Percentiles rank a stretch among this genome's conserved stretches.
Evolutionary conservation across 2,113 vertebrate species (phyloP).

Genomic region (Empidonax traillii): DNA sequence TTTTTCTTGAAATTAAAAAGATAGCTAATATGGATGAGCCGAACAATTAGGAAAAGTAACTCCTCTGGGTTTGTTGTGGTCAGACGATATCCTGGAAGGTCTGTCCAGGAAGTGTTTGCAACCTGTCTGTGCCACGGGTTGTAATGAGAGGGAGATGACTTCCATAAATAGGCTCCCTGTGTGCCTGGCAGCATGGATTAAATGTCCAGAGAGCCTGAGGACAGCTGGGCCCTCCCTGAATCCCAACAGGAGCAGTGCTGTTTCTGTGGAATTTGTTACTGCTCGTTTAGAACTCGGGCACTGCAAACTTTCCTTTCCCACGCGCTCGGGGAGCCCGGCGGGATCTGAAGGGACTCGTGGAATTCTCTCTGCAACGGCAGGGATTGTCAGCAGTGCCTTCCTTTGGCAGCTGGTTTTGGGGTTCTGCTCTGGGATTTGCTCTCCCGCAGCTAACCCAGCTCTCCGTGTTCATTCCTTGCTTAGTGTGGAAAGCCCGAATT

Average conservation of each 20-base stretch:
- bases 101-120: conserved; percentile 10
- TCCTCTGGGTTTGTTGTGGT: background rate
- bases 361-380: background rate
- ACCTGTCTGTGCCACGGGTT: background rate
- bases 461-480: background rate
- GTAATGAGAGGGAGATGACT: background rate
- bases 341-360: background rate
- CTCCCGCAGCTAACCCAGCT: background rate
- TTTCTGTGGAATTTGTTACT: background rate
- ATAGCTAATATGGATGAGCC: background rate
- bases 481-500: background rate
- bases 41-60: background rate
- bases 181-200: conserved; percentile 23
- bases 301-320: background rate
- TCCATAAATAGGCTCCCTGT: conserved; percentile 56
- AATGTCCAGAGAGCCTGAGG: conserved; percentile 15
- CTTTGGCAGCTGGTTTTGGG: background rate
- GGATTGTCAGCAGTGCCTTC: accelerated
- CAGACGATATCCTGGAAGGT: background rate
- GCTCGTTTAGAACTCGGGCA: accelerated
- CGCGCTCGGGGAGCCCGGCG: accelerated
- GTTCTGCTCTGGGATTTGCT: background rate
- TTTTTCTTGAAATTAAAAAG: background rate
- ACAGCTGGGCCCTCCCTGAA: conserved; percentile 4
- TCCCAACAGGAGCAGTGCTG: background rate